phyloP scores from a whole-genome alignment of 2,888 invertebrate genomes.

The Drosophila borealis region DNA sequence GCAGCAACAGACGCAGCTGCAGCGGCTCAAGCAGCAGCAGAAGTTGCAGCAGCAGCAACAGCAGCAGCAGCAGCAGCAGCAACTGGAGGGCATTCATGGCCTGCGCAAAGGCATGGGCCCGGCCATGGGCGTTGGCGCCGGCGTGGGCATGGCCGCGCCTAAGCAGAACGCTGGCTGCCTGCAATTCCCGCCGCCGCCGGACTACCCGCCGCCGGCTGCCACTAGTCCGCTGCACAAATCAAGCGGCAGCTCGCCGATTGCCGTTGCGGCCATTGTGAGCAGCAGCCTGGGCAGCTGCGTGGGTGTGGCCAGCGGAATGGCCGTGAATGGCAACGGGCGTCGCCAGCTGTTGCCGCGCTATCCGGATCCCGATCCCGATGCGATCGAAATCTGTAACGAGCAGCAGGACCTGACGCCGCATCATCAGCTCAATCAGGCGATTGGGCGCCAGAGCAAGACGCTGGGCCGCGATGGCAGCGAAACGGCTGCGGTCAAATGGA shows the following conservation, averaged over 20 bases:
- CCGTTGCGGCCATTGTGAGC: slow-evolving; percentile 43
- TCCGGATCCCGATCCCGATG: slow-evolving; percentile 83
- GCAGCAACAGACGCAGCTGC: slow-evolving; percentile 66
- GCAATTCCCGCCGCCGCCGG: slow-evolving; percentile 91
- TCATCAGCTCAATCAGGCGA: slow-evolving; percentile 56
- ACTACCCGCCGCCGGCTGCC: slow-evolving; percentile 85
- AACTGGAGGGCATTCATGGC: slow-evolving; percentile 54
- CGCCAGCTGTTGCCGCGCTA: slow-evolving; percentile 81
- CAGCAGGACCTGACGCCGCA: slow-evolving; percentile 66
- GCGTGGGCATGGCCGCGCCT: slow-evolving; percentile 34
- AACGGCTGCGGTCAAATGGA: slow-evolving; percentile 46
- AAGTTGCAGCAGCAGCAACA: slow-evolving; percentile 48
- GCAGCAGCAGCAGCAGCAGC: slow-evolving; percentile 39
- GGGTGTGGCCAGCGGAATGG: not conserved
- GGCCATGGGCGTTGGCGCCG: slow-evolving; percentile 19
- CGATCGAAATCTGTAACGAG: slow-evolving; percentile 84
- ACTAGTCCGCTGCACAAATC: slow-evolving; percentile 34
- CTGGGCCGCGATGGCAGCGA: slow-evolving; percentile 53
- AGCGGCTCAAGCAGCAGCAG: slow-evolving; percentile 65
- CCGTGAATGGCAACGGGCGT: slow-evolving; percentile 49
- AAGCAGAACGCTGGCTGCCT: slow-evolving; percentile 64
- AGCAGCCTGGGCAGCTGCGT: slow-evolving; percentile 18
- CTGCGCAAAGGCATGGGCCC: slow-evolving; percentile 20
- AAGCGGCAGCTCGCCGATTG: slow-evolving; percentile 37
- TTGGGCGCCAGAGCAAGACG: slow-evolving; percentile 55